Evolutionary conservation across 1,140 invertebrate genomes (phyloP).

Genomic region (Cepaea nemoralis): DNA sequence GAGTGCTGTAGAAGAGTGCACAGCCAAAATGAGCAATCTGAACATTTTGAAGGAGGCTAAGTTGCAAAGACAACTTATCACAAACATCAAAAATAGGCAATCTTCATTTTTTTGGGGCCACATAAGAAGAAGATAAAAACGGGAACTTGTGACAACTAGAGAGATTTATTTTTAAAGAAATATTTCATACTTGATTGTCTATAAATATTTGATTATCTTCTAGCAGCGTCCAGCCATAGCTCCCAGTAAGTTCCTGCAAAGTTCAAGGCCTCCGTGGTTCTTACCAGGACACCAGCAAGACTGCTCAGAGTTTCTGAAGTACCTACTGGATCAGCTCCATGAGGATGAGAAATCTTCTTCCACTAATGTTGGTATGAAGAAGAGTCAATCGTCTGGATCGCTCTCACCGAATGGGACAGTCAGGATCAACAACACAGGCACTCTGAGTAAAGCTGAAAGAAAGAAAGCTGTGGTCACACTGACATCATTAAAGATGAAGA

Average conservation of each 20-base stretch:
- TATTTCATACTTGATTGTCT: too few relatives aligned
- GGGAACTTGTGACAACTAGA: too few relatives aligned
- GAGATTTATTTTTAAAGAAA: too few relatives aligned
- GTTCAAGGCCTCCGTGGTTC: conserved; percentile 83
- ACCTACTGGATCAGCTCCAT: conserved; percentile 80
- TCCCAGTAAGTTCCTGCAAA: conserved; percentile 79
- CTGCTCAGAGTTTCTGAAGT: conserved; percentile 87
- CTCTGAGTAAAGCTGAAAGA: conserved; percentile 37
- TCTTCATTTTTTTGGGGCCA: too few relatives aligned
- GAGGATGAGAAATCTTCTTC: conserved; percentile 76
- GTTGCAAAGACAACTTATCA: too few relatives aligned
- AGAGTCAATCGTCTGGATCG: conserved; percentile 22
- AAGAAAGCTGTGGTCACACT: conserved; percentile 22
- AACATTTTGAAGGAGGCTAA: too few relatives aligned
- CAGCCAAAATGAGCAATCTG: too few relatives aligned
- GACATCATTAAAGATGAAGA: conserved; percentile 18
- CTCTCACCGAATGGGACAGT: conserved; percentile 8
- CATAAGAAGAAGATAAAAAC: too few relatives aligned
- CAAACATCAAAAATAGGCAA: too few relatives aligned
- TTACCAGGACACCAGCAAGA: conserved; percentile 84
- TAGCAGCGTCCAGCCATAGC: conserved; percentile 73
- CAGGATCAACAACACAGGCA: background rate
- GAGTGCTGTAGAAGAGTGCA: too few relatives aligned
- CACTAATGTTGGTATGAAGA: conserved; percentile 39
- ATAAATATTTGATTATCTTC: too few relatives aligned